phyloP scores from a whole-genome alignment of 2,113 vertebrate genomes.

The Barnardius zonarius region DNA sequence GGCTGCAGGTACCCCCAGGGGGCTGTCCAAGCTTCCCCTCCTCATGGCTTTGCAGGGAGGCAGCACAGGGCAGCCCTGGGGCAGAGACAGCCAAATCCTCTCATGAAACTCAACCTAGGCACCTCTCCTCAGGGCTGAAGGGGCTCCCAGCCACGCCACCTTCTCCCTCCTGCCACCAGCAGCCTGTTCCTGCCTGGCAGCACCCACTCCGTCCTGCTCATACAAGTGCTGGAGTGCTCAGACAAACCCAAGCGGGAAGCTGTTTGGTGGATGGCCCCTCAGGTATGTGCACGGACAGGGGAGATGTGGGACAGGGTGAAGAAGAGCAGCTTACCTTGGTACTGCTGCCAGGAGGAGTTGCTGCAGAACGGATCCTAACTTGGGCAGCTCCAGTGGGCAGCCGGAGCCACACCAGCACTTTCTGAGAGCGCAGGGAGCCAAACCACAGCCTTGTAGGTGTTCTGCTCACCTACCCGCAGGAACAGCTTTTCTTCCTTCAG shows the following conservation, averaged over 20 bases:
- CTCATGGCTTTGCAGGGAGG: background rate
- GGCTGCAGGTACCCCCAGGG: background rate
- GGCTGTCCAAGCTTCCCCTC: background rate
- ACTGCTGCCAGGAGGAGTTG: background rate
- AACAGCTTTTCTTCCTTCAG: background rate
- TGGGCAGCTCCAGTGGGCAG: background rate
- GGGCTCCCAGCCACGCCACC: background rate
- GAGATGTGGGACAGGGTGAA: background rate
- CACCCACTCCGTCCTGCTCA: background rate
- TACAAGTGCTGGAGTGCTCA: background rate
- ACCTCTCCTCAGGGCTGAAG: background rate
- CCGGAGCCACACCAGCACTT: fast-evolving
- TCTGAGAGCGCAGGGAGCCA: background rate
- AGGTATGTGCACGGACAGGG: background rate
- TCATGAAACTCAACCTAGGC: background rate
- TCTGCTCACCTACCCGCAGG: background rate
- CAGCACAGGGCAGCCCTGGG: background rate
- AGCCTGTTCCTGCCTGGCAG: background rate
- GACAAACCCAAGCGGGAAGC: background rate
- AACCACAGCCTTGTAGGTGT: background rate
- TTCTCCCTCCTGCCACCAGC: background rate
- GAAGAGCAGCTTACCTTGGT: background rate
- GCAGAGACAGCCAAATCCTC: background rate
- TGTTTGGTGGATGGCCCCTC: background rate
- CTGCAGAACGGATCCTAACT: background rate